phyloP scores from a whole-genome alignment of 2,797 vertebrate genomes.

The Microctenopoma steveboyesi region DNA sequence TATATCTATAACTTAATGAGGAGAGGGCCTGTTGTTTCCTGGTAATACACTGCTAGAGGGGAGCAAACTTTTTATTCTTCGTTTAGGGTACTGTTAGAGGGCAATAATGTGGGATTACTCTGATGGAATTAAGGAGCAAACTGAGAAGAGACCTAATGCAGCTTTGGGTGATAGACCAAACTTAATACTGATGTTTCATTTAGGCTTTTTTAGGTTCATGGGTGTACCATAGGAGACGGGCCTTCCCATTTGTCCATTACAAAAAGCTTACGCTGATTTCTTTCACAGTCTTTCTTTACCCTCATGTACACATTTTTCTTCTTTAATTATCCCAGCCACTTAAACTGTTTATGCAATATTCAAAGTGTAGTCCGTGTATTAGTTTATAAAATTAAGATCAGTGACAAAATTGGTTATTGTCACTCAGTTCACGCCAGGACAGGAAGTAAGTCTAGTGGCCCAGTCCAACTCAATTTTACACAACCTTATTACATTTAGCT shows the following conservation, averaged over 20 bases:
- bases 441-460: slow-evolving; percentile 49
- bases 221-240: slow-evolving; percentile 47
- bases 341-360: slow-evolving; percentile 29
- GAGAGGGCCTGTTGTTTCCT: slow-evolving; percentile 96
- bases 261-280: slow-evolving; percentile 36
- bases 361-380: slow-evolving; percentile 14
- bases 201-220: slow-evolving; percentile 58
- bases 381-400: slow-evolving; percentile 35
- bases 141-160: slow-evolving; percentile 70
- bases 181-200: slow-evolving; percentile 71
- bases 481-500: slow-evolving; percentile 73
- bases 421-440: slow-evolving; percentile 49
- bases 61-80: slow-evolving; percentile 86
- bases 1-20: slow-evolving; percentile 98
- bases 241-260: slow-evolving; percentile 49
- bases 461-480: slow-evolving; percentile 67
- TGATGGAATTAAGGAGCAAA: slow-evolving; percentile 77
- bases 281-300: slow-evolving; percentile 20
- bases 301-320: slow-evolving; percentile 4
- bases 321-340: slow-evolving; percentile 21
- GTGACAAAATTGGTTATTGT: slow-evolving; percentile 45
- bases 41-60: slow-evolving; percentile 85
- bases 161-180: slow-evolving; percentile 67
- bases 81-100: slow-evolving; percentile 85
- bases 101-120: slow-evolving; percentile 79